A percentile compares a stretch with the other conserved stretches of the same genome.
These are phyloP conservation scores for Drosophila dives DNA, from an alignment of 2,888 invertebrate genomes.

Conservation along the genomic window DNA sequence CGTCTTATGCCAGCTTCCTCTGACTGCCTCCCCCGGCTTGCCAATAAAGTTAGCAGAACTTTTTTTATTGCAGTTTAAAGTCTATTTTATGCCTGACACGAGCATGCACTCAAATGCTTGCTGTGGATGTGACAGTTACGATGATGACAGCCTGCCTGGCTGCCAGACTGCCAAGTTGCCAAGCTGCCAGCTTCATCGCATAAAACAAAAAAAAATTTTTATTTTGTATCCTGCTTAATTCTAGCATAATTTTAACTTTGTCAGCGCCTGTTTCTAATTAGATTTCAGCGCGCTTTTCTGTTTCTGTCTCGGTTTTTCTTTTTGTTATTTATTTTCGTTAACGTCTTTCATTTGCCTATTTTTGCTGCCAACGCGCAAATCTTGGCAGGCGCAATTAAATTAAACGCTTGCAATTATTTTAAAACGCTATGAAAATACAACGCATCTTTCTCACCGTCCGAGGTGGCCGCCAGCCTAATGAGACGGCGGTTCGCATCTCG, in stretches of 20 bases:
- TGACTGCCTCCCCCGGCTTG: not conserved
- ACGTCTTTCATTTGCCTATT: conserved; percentile 14
- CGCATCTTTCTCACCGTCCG: conserved; percentile 26
- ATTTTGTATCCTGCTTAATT: conserved; percentile 41
- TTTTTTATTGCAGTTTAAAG: conserved; percentile 77
- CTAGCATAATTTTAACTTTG: conserved; percentile 67
- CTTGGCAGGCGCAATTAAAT: conserved; percentile 76
- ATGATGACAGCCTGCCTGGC: conserved; percentile 40
- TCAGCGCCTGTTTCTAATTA: conserved; percentile 73
- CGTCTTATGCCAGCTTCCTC: conserved; percentile 10
- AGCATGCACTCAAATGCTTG: conserved; percentile 42
- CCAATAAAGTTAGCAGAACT: conserved; percentile 52
- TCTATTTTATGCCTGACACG: conserved; percentile 51
- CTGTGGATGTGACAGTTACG: conserved; percentile 42
- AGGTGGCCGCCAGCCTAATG: conserved; percentile 52
- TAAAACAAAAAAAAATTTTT: conserved; percentile 30
- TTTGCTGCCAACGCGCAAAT: conserved; percentile 50
- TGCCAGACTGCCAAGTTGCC: not conserved
- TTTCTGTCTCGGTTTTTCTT: not conserved
- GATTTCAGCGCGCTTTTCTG: conserved; percentile 65
- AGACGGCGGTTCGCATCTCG: conserved; percentile 34
- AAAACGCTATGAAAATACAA: conserved; percentile 66
- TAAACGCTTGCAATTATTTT: conserved; percentile 80
- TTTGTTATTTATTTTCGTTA: conserved; percentile 16
- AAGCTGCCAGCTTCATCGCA: conserved; percentile 48